Evolutionary conservation across 64 coral and sea anemone genomes (phyloP), one percentile per base, ranked within the genome.

Genomic region (Montipora capricornis): DNA sequence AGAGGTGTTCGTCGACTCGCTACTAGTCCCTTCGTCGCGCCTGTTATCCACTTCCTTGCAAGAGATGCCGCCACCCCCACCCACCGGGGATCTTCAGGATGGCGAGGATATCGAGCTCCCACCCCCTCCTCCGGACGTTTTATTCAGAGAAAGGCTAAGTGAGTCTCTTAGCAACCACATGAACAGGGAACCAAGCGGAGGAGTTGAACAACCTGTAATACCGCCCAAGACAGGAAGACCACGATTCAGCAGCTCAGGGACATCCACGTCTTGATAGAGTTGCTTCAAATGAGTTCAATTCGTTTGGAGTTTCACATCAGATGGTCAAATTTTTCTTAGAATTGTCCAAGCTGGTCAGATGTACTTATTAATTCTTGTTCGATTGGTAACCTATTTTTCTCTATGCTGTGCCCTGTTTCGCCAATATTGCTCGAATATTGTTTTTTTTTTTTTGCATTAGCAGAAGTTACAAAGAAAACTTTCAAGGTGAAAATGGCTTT

Each of bases 51-150:
- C 71, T 47, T 75, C 26, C 59, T 84, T 84, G 80, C 68, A 75
- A n/a, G 87, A 88, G 44, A 92, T 92, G 47, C 95, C 88, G 29
- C 91, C 95, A 48, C 95, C 95, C 10, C 89, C 77, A 6, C 52
- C 79, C 17, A 37, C 50, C 6, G 53, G 49, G 77, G 53, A 80
- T 48, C n/a, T 91, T 85, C 82, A 85, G 17, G 82, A 85, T 15
- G 95, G 86, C 12, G 74, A 80, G 73, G 95, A 97, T 24, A 45
- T 89, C 16, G 93, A 97, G 77, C 84, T 97, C 49, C 95, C 95
- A 29, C 95, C 95, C 64, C 95, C 95, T 74, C 95, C 95, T 60
- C 78, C 95, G 74, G 92, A 97, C 22, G 79, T 94, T 49, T 45
- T 97, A 47, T 89, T 97, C 46, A 87, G 75, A 81, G 80, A 94